Evolutionary conservation across 2,797 vertebrate genomes (phyloP).

Genomic region (Sylvia borin): DNA sequence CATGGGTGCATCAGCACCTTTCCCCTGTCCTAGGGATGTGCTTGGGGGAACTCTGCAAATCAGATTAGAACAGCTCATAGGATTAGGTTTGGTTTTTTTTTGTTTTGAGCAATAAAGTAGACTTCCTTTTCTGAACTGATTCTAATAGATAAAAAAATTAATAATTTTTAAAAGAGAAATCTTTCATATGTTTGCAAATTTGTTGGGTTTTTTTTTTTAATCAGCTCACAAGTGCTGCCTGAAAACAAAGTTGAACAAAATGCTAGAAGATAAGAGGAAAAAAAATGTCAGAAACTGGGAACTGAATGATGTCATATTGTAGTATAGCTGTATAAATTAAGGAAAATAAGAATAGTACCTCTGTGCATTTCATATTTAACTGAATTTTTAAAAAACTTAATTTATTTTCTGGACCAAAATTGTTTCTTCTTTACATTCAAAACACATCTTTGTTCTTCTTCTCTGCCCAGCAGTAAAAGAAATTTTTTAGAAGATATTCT

Average conservation of each 20-base stretch:
- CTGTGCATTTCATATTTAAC: not conserved
- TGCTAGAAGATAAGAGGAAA: not conserved
- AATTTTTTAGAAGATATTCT: not conserved
- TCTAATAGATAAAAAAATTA: not conserved
- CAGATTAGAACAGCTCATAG: not conserved
- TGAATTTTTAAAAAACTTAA: not conserved
- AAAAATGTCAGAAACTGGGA: not conserved
- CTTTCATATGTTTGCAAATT: not conserved
- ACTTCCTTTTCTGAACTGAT: not conserved
- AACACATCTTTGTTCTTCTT: not conserved
- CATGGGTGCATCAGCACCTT: not conserved
- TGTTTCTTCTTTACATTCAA: not conserved
- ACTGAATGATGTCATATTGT: not conserved
- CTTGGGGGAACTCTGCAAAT: not conserved
- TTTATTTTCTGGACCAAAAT: not conserved
- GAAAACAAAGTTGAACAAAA: not conserved
- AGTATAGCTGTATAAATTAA: not conserved
- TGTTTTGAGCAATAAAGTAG: not conserved
- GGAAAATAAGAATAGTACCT: not conserved
- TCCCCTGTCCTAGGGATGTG: not conserved
- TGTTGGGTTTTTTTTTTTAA: not conserved
- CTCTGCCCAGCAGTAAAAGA: not conserved
- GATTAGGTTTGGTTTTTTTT: not conserved
- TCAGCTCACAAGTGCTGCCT: not conserved
- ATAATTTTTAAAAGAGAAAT: not conserved